These are phyloP conservation scores for human DNA, from an alignment of 2,113 vertebrate species.

Conservation along the genomic window DNA sequence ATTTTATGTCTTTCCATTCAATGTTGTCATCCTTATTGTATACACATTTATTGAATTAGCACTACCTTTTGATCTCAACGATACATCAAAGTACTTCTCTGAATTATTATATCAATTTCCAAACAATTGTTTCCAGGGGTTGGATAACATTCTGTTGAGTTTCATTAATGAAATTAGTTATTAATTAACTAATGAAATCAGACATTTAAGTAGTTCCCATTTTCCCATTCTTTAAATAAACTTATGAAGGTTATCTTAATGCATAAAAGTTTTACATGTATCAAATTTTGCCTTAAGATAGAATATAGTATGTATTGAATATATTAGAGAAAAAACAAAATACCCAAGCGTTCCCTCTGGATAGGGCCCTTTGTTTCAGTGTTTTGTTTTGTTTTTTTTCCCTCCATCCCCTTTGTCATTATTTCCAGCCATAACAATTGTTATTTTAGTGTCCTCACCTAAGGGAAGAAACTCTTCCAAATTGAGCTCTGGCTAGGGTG, in stretches of 20 bases:
- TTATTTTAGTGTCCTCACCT: not conserved
- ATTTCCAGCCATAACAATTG: not conserved
- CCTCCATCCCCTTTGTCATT: not conserved
- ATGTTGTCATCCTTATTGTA: not conserved
- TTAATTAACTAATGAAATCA: not conserved
- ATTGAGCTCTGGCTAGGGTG: not conserved
- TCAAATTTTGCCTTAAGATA: not conserved
- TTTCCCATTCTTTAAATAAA: slow-evolving; percentile 10
- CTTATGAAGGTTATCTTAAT: not conserved
- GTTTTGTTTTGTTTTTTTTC: not conserved
- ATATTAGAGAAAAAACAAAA: not conserved
- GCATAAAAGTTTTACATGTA: not conserved
- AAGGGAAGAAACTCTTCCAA: not conserved
- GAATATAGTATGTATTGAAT: not conserved
- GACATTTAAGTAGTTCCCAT: not conserved
- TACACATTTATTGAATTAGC: not conserved
- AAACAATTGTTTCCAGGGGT: not conserved
- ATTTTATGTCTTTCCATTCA: not conserved
- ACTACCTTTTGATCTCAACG: not conserved
- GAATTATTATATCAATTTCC: slow-evolving; percentile 11
- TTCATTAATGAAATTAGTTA: not conserved
- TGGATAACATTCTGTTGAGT: not conserved
- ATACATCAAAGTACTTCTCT: not conserved
- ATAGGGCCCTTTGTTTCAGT: not conserved
- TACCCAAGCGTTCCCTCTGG: not conserved